Conservation (phyloP, 2,113 vertebrate genomes). For the Conger conger region DNA sequence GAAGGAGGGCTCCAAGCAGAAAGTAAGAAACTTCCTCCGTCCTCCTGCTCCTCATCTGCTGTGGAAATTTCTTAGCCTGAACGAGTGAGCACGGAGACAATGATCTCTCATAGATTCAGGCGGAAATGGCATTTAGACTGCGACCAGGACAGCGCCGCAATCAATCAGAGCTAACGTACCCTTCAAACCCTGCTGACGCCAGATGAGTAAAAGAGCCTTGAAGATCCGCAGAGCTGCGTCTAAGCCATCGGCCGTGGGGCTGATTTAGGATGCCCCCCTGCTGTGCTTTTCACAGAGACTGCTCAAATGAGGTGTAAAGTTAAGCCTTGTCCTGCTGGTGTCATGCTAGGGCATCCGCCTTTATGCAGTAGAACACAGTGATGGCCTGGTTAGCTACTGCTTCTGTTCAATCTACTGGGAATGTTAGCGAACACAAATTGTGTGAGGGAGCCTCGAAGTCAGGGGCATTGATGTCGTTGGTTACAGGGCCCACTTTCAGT, state of each 20-base stretch:
- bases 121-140: neutral
- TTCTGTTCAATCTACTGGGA: neutral
- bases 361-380: neutral
- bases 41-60: too few species aligned
- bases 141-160: neutral
- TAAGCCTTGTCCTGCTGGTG: neutral
- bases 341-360: neutral
- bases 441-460: neutral
- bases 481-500: neutral
- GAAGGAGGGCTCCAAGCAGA: constrained; percentile 89
- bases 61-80: neutral
- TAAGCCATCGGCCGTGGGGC: neutral
- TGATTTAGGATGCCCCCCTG: neutral
- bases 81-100: neutral
- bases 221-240: neutral
- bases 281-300: neutral
- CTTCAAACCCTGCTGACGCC: neutral
- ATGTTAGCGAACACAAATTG: neutral
- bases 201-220: neutral
- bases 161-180: neutral
- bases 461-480: constrained; percentile 4
- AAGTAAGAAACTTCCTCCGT: constrained; percentile 65
- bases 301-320: neutral
- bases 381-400: neutral
- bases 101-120: neutral